These are phyloP conservation scores for Buathra laborator DNA, from an alignment of 2,888 invertebrate genomes.

Conservation along the genomic window DNA sequence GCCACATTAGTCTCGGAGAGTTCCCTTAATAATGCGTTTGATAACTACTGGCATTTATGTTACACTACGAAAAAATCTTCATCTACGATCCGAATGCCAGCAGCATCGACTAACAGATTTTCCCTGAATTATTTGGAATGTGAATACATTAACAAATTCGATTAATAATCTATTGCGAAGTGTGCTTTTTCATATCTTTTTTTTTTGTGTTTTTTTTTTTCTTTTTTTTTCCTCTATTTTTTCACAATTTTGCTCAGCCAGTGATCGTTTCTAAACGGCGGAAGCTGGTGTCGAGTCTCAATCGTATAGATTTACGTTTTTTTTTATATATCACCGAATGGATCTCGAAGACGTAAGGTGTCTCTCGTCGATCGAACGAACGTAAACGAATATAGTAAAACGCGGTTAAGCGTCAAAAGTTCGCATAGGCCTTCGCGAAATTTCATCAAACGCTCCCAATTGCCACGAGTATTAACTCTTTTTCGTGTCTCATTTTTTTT, in stretches of 20 bases:
- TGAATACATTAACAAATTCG: conserved; percentile 56
- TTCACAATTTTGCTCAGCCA: conserved; percentile 15
- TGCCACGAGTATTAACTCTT: conserved; percentile 1
- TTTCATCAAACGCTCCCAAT: conserved; percentile 1
- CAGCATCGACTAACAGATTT: conserved; percentile 36
- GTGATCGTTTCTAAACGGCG: conserved; percentile 40
- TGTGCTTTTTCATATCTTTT: conserved; percentile 9
- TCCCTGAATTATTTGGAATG: conserved; percentile 65
- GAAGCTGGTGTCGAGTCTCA: conserved; percentile 49
- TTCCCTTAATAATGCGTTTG: neutral
- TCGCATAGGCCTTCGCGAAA: conserved; percentile 38
- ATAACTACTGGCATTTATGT: conserved; percentile 21
- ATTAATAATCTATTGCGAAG: conserved; percentile 42
- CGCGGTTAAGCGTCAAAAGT: conserved; percentile 31
- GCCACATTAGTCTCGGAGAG: neutral
- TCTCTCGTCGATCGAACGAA: conserved; percentile 31
- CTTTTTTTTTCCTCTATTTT: conserved; percentile 19
- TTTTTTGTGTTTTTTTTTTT: conserved; percentile 15
- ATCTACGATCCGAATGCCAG: conserved; percentile 33
- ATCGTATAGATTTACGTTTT: conserved; percentile 23
- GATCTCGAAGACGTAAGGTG: conserved; percentile 8
- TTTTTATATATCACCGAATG: conserved; percentile 18
- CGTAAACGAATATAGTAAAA: conserved; percentile 17
- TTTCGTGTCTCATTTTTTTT: neutral
- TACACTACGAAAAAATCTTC: conserved; percentile 12